Conservation (phyloP, 2,113 vertebrate species). For the Cardinalis cardinalis region DNA sequence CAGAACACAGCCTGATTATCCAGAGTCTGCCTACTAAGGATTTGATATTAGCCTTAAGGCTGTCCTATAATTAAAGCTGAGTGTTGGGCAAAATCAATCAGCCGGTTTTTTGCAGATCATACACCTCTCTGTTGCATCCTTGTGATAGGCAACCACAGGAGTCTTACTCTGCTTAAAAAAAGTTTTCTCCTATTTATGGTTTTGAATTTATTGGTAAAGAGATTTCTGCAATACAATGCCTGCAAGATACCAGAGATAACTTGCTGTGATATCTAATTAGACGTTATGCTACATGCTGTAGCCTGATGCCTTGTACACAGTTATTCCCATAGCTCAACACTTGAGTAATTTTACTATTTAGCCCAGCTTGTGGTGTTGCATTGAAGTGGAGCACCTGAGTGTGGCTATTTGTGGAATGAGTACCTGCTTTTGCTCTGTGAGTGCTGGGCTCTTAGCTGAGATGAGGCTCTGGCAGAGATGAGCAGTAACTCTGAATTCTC, state of each 20-base stretch:
- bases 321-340: neutral
- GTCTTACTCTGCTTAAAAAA: neutral
- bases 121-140: neutral
- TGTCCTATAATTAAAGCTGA: neutral
- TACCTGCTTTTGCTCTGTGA: neutral
- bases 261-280: neutral
- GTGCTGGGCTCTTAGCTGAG: neutral
- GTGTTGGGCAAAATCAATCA: neutral
- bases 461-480: neutral
- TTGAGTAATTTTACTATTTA: neutral
- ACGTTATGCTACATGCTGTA: neutral
- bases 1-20: neutral
- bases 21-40: neutral
- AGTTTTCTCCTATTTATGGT: neutral
- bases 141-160: neutral
- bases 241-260: neutral
- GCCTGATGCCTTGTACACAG: neutral
- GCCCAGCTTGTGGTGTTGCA: neutral
- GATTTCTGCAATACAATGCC: neutral
- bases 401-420: neutral
- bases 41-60: neutral
- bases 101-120: neutral
- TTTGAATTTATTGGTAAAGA: neutral
- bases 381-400: neutral
- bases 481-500: neutral